phyloP scores from a whole-genome alignment of 2,888 invertebrate species.

The Drosophila anomelani region DNA sequence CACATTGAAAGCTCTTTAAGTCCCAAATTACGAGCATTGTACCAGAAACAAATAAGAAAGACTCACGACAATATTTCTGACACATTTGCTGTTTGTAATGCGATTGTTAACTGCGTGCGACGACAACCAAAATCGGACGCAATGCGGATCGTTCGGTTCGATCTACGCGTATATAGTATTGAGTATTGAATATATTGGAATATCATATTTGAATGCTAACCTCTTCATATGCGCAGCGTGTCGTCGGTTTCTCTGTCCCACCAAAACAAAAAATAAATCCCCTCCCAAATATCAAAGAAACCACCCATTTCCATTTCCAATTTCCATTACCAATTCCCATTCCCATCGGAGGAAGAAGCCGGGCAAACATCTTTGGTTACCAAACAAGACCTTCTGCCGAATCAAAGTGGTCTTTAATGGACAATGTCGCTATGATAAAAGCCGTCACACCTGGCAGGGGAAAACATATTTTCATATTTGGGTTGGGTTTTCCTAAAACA shows the following conservation, averaged over 20 bases:
- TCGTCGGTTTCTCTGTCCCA: slow-evolving; percentile 32
- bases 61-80: slow-evolving; percentile 74
- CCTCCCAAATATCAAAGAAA: slow-evolving; percentile 7
- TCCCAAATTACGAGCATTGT: slow-evolving; percentile 79
- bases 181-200: slow-evolving; percentile 27
- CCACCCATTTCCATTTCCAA: slow-evolving; percentile 11
- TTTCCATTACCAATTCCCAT: slow-evolving; percentile 10
- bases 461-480: slow-evolving; percentile 26
- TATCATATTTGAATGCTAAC: slow-evolving; percentile 46
- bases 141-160: slow-evolving; percentile 38
- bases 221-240: slow-evolving; percentile 42
- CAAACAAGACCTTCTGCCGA: slow-evolving; percentile 34
- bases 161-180: slow-evolving; percentile 18
- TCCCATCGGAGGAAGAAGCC: slow-evolving; percentile 14
- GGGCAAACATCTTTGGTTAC: slow-evolving; percentile 34
- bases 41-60: slow-evolving; percentile 71
- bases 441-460: slow-evolving; percentile 37
- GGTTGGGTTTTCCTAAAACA: slow-evolving; percentile 1
- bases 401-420: slow-evolving; percentile 32
- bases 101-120: slow-evolving; percentile 68
- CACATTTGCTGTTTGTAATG: slow-evolving; percentile 75
- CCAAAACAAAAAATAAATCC: slow-evolving; percentile 4
- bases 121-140: slow-evolving; percentile 65
- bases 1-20: slow-evolving; percentile 81
- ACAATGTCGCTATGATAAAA: slow-evolving; percentile 39